A percentile compares a stretch with the other conserved stretches of the same genome.
phyloP scores from a whole-genome alignment of 1,140 invertebrate species.

The Thereuonema tuberculata region DNA sequence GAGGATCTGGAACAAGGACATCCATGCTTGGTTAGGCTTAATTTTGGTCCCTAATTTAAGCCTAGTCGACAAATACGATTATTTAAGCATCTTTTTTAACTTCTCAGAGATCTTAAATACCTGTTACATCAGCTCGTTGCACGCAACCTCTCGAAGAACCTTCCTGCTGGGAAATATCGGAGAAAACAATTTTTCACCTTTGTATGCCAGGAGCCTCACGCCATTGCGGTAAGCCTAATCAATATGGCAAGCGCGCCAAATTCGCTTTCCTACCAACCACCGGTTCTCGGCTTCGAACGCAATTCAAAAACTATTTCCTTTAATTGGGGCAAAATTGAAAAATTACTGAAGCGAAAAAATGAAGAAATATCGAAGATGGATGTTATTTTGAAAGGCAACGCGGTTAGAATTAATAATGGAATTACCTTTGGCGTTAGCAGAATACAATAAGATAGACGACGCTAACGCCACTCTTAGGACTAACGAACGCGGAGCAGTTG shows the following conservation, averaged over 20 bases:
- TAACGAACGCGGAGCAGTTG: no score
- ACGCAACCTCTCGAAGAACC: background rate
- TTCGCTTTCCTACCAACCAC: background rate
- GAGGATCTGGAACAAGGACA: background rate
- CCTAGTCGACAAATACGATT: background rate
- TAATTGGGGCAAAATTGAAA: no score
- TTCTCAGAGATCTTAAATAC: background rate
- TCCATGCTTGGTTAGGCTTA: background rate
- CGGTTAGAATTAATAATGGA: no score
- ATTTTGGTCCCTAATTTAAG: background rate
- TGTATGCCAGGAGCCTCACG: background rate
- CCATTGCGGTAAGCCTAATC: constrained; percentile 5
- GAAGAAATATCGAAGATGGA: no score
- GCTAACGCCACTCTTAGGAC: no score
- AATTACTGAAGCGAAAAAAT: no score
- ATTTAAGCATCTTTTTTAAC: background rate
- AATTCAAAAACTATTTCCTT: no score
- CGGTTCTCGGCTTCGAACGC: no score
- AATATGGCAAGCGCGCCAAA: background rate
- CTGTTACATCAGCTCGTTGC: background rate
- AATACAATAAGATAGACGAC: no score
- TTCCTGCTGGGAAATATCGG: background rate
- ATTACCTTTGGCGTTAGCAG: no score
- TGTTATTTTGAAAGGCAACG: no score
- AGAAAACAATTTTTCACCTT: background rate